Evolutionary conservation across 2,888 invertebrate species (phyloP).

Genomic region (Mesochorus sp.): DNA sequence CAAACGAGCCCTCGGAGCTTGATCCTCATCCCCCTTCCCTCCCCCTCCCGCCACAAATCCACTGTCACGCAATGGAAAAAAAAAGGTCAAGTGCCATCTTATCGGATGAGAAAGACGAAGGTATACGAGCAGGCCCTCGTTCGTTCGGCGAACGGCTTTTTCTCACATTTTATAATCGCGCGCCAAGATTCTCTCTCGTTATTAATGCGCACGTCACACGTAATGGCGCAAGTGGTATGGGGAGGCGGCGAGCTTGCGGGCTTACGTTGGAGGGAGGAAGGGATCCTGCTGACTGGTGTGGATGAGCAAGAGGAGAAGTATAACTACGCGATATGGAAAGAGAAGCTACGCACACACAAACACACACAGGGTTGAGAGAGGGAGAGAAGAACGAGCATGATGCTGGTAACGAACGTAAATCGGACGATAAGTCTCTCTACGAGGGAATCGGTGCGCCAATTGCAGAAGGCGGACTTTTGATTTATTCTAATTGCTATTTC

Average conservation of each 20-base stretch:
- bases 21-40: conserved; percentile 25
- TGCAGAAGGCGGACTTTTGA: conserved; percentile 77
- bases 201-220: conserved; percentile 65
- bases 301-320: conserved; percentile 50
- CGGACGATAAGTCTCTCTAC: conserved; percentile 64
- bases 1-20: conserved; percentile 54
- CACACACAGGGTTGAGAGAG: conserved; percentile 36
- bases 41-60: conserved; percentile 20
- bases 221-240: conserved; percentile 53
- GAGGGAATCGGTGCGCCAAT: conserved; percentile 72
- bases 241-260: conserved; percentile 16
- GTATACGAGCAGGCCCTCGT: conserved; percentile 28
- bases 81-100: conserved; percentile 62
- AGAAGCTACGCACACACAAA: conserved; percentile 3
- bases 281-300: conserved; percentile 60
- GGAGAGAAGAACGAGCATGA: conserved; percentile 57
- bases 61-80: conserved; percentile 63
- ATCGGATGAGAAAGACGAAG: conserved; percentile 55
- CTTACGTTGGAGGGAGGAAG: neutral
- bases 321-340: neutral
- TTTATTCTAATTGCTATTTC: conserved; percentile 82
- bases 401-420: conserved; percentile 66
- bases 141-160: conserved; percentile 52
- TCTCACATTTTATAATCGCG: conserved; percentile 64
- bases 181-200: conserved; percentile 56